Base-by-base conservation (phyloP, 1,140 invertebrate species). In the Lethocerus indicus region DNA sequence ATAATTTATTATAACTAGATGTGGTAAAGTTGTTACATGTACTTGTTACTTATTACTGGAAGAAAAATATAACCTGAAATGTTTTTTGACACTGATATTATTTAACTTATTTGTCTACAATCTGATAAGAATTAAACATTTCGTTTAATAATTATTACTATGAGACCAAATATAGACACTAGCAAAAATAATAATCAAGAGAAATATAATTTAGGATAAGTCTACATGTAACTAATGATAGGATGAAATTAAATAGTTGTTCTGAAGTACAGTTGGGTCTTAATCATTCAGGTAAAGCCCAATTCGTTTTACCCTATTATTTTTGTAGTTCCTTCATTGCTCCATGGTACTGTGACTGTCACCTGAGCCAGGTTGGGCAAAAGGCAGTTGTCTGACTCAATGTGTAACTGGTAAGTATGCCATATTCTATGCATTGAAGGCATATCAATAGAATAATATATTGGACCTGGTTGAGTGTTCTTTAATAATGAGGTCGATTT, bases 401-500 rank as follows among this genome's bases (percentile, higher is more conserved):
- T 61, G 51, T 67, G 63, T 9, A 82, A 58, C 6, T 68, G 60
- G 50, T 75, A 72, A 0, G 73, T 69, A 57, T 82, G 75, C 57
- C 76, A 72, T 0, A 75, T 55, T 27, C 69, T 64, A 37, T 70
- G 61, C 13, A 82, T 64, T 24, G 67, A 65, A 5, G 66, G 62
- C 4, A 83, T 59, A 14, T 67, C 54, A 5, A 83, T 52, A 35
- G 75, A 70, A 55, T 76, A 80, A 53, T 71, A 67, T n/a, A 77
- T 21, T 27, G 70, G 70, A 35, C 70, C 67, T 13, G 64, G 61
- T 24, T 66, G 59, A 0, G 76, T 79, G 51, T 72, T 61, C 51
- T 62, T 61, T 14, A 78, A 56, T 0, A 74, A 50, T 59, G 39
- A 58, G 40, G 54, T 67, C 59, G 2, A 55, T 47, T 7, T 64